A percentile compares a stretch with the other conserved stretches of the same genome.
phyloP scores from a whole-genome alignment of 2,797 vertebrate species.

The Poeciliopsis paucimaculata region DNA sequence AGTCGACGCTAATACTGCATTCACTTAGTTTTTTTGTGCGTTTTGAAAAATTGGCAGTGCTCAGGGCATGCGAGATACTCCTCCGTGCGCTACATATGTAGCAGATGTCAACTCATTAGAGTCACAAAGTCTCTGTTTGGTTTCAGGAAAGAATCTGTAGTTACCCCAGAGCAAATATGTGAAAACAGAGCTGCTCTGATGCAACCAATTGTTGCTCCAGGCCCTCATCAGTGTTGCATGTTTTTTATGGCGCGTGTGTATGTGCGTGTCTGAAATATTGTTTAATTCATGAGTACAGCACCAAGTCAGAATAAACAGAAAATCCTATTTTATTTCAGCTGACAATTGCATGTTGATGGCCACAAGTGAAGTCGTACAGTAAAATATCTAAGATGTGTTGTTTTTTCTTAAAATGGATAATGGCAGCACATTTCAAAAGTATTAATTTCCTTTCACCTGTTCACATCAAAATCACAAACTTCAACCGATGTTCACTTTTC shows the following conservation, averaged over 20 bases:
- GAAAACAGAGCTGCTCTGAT: constrained; percentile 10
- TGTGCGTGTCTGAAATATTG: background rate
- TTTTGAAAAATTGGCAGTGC: background rate
- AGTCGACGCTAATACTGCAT: background rate
- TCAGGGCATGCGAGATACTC: background rate
- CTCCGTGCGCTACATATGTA: background rate
- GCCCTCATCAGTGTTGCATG: constrained; percentile 1
- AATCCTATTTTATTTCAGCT: background rate
- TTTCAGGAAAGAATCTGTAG: background rate
- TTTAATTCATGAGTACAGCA: background rate
- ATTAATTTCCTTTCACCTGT: background rate
- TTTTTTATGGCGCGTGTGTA: background rate
- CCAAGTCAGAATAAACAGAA: background rate
- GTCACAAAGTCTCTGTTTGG: background rate
- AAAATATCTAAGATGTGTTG: background rate
- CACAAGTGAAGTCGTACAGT: background rate
- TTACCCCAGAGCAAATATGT: background rate
- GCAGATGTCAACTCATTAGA: constrained; percentile 3
- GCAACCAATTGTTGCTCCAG: background rate
- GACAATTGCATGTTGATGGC: background rate
- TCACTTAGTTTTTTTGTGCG: background rate
- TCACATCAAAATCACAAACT: background rate
- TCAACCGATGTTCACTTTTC: background rate
- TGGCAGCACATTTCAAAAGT: background rate
- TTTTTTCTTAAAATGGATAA: background rate